A percentile compares a stretch with the other conserved stretches of the same genome.
Conservation (phyloP, 2,797 vertebrate genomes). For the Ptychobarbus kaznakovi region DNA sequence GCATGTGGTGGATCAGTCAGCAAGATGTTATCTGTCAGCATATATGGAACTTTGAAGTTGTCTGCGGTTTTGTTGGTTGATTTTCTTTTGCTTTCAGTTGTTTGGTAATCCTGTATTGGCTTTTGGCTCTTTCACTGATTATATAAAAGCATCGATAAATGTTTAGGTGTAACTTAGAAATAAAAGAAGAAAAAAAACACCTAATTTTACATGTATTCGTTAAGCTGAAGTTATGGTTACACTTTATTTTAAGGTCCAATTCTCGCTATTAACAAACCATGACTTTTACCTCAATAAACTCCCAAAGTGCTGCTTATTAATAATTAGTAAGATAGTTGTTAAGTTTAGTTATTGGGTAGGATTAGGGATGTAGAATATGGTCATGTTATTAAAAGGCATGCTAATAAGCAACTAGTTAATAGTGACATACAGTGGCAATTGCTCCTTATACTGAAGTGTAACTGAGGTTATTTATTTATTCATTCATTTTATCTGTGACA, state of each 20-base stretch:
- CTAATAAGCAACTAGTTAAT: too few relatives aligned
- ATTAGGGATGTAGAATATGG: not conserved
- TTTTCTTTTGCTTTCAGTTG: conserved; percentile 44
- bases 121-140: not conserved
- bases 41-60: conserved; percentile 47
- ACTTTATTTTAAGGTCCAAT: too few relatives aligned
- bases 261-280: too few relatives aligned
- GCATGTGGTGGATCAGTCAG: conserved; percentile 46
- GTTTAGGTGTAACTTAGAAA: not conserved
- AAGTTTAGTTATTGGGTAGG: not conserved
- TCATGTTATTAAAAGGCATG: not conserved
- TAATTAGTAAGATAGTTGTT: not conserved
- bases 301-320: too few relatives aligned
- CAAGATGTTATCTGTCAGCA: conserved; percentile 47
- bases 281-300: too few relatives aligned
- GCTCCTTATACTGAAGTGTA: too few relatives aligned
- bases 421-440: too few relatives aligned
- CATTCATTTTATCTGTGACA: not conserved
- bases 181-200: not conserved
- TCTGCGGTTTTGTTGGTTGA: conserved; percentile 55
- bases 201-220: not conserved
- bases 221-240: not conserved
- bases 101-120: conserved; percentile 8
- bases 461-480: too few relatives aligned
- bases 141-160: not conserved